Conservation (phyloP, 1,140 invertebrate genomes). For the Eufriesea mexicana region DNA sequence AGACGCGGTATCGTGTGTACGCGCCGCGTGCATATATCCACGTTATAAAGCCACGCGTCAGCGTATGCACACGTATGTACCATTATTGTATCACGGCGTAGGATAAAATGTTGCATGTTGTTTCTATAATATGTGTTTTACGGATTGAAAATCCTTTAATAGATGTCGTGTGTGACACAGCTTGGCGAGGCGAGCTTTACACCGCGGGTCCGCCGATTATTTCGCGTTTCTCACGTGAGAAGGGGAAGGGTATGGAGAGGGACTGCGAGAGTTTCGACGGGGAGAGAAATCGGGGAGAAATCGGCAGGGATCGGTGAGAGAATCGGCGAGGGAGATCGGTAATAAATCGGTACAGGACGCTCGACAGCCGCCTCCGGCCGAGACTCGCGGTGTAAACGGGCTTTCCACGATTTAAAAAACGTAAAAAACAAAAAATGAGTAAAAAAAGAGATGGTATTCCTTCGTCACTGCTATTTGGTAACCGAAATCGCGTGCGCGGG, state of each 20-base stretch:
- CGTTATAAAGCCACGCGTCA: constrained; percentile 29
- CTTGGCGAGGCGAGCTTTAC: constrained; percentile 56
- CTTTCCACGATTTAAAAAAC: constrained; percentile 48
- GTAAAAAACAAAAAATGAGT: constrained; percentile 27
- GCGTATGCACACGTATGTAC: constrained; percentile 64
- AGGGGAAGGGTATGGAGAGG: background rate
- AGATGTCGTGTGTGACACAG: constrained; percentile 78
- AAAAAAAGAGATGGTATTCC: constrained; percentile 4
- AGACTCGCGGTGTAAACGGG: constrained; percentile 59
- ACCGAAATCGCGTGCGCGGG: constrained; percentile 24
- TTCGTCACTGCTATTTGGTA: constrained; percentile 43
- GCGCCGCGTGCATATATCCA: constrained; percentile 44
- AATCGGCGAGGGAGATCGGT: no score
- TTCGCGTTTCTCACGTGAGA: constrained; percentile 27
- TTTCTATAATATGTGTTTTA: constrained; percentile 82
- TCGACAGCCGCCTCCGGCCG: background rate
- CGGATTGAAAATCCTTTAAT: constrained; percentile 79
- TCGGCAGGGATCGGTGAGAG: background rate
- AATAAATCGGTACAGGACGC: background rate
- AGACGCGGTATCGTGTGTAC: constrained; percentile 32
- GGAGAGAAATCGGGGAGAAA: no score
- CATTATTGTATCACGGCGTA: constrained; percentile 77
- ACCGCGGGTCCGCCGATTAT: constrained; percentile 46
- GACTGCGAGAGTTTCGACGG: no score
- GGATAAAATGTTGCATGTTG: constrained; percentile 82